phyloP scores from a whole-genome alignment of 2,888 invertebrate species.

The Chrysomela aeneicollis region DNA sequence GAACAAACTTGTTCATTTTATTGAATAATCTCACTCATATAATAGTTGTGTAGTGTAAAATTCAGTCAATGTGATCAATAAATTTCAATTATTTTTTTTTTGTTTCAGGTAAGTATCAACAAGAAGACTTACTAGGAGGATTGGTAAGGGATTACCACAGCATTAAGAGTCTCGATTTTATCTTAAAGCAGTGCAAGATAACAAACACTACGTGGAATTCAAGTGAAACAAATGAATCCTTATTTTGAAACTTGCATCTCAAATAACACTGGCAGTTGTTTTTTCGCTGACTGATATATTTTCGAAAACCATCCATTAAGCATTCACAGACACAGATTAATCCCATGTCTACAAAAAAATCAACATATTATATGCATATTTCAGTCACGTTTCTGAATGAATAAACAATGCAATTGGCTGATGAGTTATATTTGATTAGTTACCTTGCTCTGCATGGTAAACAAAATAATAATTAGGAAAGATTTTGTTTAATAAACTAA shows the following conservation, averaged over 20 bases:
- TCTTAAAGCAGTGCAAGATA: neutral
- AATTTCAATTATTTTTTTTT: slow-evolving; percentile 1
- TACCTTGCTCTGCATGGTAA: neutral
- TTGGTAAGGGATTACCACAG: neutral
- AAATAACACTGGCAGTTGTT: neutral
- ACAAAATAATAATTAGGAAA: slow-evolving; percentile 1
- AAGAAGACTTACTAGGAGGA: no score
- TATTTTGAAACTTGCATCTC: neutral
- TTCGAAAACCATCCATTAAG: neutral
- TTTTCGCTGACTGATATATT: neutral
- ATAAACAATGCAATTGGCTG: neutral
- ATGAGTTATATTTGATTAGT: neutral
- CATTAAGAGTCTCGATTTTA: neutral
- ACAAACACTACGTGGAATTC: neutral
- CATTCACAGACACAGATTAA: neutral
- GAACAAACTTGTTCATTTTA: no score
- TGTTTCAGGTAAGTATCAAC: neutral
- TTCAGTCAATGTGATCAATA: neutral
- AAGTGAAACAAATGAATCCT: neutral
- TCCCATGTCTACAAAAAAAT: neutral
- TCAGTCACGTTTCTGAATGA: neutral
- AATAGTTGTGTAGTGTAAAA: no score
- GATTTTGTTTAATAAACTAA: neutral
- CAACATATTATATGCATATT: neutral
- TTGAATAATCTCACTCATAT: no score